A percentile compares a stretch with the other conserved stretches of the same genome.
phyloP scores from a whole-genome alignment of 2,113 vertebrate species.

The Petaurus breviceps region DNA sequence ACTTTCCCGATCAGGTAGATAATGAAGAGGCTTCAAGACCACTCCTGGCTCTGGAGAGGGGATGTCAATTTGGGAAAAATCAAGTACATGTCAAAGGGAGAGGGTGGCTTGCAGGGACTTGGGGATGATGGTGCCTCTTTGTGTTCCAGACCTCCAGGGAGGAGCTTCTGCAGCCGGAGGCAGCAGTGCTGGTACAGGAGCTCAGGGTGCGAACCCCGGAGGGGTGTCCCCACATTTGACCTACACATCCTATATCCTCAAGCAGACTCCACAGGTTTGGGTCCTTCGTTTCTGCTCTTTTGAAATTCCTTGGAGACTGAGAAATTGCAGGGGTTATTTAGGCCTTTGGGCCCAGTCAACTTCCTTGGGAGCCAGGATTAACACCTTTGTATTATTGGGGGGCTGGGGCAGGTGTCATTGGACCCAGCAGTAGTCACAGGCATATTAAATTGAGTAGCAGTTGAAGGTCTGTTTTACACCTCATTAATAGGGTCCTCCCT shows the following conservation, averaged over 20 bases:
- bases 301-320: background rate
- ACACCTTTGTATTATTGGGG: background rate
- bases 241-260: constrained; percentile 98
- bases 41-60: background rate
- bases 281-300: background rate
- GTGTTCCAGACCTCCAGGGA: background rate
- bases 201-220: constrained; percentile 82
- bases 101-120: background rate
- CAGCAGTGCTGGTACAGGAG: constrained; percentile 77
- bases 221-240: constrained; percentile 94
- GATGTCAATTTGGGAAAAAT: background rate
- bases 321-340: background rate
- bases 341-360: constrained; percentile 7
- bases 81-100: background rate
- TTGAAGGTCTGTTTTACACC: background rate
- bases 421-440: background rate
- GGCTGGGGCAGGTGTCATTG: background rate
- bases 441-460: background rate
- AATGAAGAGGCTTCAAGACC: background rate
- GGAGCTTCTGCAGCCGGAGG: constrained; percentile 37
- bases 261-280: constrained; percentile 94
- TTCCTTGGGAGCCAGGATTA: background rate
- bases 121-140: background rate
- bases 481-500: no score
- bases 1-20: background rate